A percentile compares a stretch with the other conserved stretches of the same genome.
phyloP scores from a whole-genome alignment of 2,888 invertebrate genomes.

The Amphiduros pacificus region DNA sequence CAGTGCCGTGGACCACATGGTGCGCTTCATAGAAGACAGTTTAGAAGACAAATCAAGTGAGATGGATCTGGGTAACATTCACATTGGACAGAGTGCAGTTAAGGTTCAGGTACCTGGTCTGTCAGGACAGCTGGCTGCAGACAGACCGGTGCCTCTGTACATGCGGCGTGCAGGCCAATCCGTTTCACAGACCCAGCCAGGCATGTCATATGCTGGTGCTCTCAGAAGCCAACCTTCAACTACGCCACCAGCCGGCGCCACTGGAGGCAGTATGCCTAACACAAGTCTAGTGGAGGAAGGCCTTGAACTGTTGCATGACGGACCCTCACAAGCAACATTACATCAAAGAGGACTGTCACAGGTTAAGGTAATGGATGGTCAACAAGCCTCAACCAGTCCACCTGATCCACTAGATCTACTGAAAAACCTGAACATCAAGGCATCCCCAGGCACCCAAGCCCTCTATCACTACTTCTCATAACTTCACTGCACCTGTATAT shows the following conservation, averaged over 20 bases:
- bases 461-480: slow-evolving; percentile 30
- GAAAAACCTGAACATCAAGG: slow-evolving; percentile 47
- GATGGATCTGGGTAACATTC: slow-evolving; percentile 14
- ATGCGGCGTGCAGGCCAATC: slow-evolving; percentile 15
- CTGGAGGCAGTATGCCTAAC: no score
- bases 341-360: no score
- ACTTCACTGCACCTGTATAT: no score
- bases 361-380: background rate
- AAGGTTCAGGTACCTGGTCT: background rate
- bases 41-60: slow-evolving; percentile 16
- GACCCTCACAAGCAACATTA: background rate
- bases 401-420: slow-evolving; percentile 50
- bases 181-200: background rate
- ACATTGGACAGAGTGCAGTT: slow-evolving; percentile 12
- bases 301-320: no score
- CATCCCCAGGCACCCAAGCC: slow-evolving; percentile 29
- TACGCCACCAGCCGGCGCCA: background rate
- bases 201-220: slow-evolving; percentile 22
- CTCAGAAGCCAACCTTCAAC: slow-evolving; percentile 16
- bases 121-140: background rate
- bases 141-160: slow-evolving; percentile 13
- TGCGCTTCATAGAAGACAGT: slow-evolving; percentile 18
- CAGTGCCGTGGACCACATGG: slow-evolving; percentile 17
- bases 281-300: no score
- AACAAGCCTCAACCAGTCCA: background rate